Percentiles rank a stretch among this genome's conserved stretches.
Conservation (phyloP, 2,888 invertebrate species). For the Sthenelais limicola region DNA sequence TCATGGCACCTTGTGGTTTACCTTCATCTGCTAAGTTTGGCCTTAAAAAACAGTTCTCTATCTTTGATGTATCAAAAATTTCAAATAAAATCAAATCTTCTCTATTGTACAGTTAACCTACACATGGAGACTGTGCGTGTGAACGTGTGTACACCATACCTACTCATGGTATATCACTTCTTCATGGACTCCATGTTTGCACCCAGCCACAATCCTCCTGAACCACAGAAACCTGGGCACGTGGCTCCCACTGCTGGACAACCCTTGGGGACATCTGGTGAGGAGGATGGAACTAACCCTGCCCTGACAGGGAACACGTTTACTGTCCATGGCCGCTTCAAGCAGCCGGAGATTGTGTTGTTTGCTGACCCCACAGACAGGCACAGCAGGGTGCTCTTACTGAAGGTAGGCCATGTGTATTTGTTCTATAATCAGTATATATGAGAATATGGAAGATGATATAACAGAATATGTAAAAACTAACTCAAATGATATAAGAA, state of each 20-base stretch:
- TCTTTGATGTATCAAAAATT: too few relatives aligned
- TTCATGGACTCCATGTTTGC: constrained; percentile 77
- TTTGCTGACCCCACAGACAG: constrained; percentile 75
- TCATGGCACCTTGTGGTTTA: too few relatives aligned
- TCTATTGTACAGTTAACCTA: constrained; percentile 77
- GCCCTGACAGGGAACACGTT: constrained; percentile 31
- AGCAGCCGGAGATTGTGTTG: constrained; percentile 84
- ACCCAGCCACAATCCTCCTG: constrained; percentile 73
- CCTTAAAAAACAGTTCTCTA: too few relatives aligned
- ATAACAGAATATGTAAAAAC: too few relatives aligned
- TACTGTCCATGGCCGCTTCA: constrained; percentile 81
- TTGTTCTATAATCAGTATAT: background rate
- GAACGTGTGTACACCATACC: constrained; percentile 83
- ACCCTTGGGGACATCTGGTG: constrained; percentile 10
- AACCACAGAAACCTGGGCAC: background rate
- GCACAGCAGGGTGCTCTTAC: constrained; percentile 78
- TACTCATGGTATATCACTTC: constrained; percentile 77
- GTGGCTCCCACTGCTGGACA: constrained; percentile 2
- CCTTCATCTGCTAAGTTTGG: too few relatives aligned
- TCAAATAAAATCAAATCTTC: constrained; percentile 2
- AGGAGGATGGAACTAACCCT: constrained; percentile 56
- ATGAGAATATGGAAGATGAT: too few relatives aligned
- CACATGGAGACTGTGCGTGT: constrained; percentile 82
- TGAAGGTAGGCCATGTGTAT: constrained; percentile 74
- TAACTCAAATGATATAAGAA: too few relatives aligned